Base-by-base conservation (phyloP, 2,888 invertebrate species). In the Drosophila nr. perissopoda region DNA sequence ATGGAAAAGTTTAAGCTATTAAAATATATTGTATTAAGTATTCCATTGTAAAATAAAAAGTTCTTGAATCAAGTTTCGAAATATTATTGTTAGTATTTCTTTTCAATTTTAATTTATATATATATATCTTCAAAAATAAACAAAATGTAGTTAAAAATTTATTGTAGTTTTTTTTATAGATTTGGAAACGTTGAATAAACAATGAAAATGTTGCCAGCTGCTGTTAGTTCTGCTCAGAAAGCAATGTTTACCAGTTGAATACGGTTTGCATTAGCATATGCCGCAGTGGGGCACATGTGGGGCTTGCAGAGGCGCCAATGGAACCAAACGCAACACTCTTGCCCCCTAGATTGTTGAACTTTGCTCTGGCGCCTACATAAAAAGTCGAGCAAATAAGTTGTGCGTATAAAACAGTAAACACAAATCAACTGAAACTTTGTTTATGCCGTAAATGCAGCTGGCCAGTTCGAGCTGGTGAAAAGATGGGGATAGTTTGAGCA, bases 391-490 rank as follows among this genome's bases (percentile, higher is more conserved):
- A 61, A n/a, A 61, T 59, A 68, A 16, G 64, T 40, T 54, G 40
- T 48, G 57, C 59, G 65, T 69, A 80, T 71, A 75, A 78, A 78
- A 78, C 66, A 76, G 82, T 71, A 80, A 83, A 73, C 61, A 73
- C 57, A 45, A 70, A 72, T 79, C 79, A 70, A 70, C 61, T 60
- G 68, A 60, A 83, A 75, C 73, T 73, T 69, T 71, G 64, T 68
- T 67, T 62, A 69, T 54, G 51, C 40, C 54, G 18, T 57, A 31
- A 49, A 4, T 73, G 76, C 68, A 69, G 18, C 34, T 65, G 69
- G 48, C 54, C 56, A 56, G 7, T 27, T 45, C 16, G 31, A 27
- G 34, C 4, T 21, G 3, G n/a, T 10, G 34, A 18, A 18, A 4
- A 2, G 7, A 18, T 18, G 63, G 29, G 31, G 27, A 1, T 6